Evolutionary conservation across 2,888 invertebrate species (phyloP), one percentile per base, ranked within the genome.

Genomic region (Ectemnius lituratus): DNA sequence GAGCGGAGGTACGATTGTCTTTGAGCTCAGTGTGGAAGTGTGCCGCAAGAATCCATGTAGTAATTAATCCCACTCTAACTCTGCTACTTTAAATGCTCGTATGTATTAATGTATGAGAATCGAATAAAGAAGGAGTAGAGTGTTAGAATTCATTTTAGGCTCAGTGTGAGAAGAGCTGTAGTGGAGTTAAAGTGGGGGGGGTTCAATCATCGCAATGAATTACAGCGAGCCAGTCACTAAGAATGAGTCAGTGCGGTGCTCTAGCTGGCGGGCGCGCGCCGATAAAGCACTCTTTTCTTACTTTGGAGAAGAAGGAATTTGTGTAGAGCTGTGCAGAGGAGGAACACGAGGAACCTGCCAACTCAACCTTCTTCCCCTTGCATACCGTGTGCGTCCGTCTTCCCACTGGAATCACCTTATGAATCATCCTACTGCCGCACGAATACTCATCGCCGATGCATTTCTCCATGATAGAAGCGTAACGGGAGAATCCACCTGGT

Each of bases 191-290:
- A 16, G 20, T 27, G 27, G 80, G 67, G 71, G 73, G 75, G 73
- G 70, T 72, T 79, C 82, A 84, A 87, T 87, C 83, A 81, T 82
- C 85, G 84, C 86, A 86, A 87, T 87, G 87, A 87, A 88, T 87
- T 87, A 88, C 88, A 88, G 85, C 85, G 84, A 88, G 82, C 83
- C 84, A 85, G 83, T 83, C 86, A 82, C 82, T 78, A 76, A 75
- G 78, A 79, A 80, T 87, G 87, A 84, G 80, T 85, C 83, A 83
- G 83, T 69, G 62, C 67, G 63, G 71, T 67, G 61, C 64, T 64
- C 68, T 71, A 65, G 62, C 60, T 76, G 37, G 77, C 64, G 57
- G 70, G 49, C 47, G 64, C 73, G 62, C 61, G 59, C 67, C 76
- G 82, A 79, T 82, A 76, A 70, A 72, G 67, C 60, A 23, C 69